Base-by-base conservation (phyloP, 1,140 invertebrate genomes). In the Magallana angulata region DNA sequence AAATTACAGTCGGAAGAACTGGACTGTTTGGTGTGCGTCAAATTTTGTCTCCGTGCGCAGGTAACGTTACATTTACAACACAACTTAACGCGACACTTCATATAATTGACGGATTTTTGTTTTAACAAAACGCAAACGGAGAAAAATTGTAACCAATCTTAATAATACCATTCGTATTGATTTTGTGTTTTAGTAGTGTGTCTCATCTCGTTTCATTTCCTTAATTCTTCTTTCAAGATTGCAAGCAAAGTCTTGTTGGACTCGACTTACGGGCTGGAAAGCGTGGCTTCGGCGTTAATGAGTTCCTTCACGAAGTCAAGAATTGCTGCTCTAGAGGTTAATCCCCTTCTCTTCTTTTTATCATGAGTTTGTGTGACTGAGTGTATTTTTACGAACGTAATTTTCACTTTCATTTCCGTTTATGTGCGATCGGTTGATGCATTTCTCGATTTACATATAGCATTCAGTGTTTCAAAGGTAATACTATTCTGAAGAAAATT, bases 11-110 rank as follows among this genome's bases (percentile, higher is more conserved):
- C 98, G 30, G 98, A 98, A 94, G 98, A 98, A 94, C 96, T 98
- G 71, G 97, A 98, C 85, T 98, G 97, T 94, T 96, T 99, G 93
- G 97, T 98, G 94, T 98, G 98, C 92, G 94, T 98, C 3, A 95
- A 95, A 82, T 97, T 97, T 89, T 89, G 92, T 30, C 56, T 57
- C 62, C 36, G 62, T 5, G n/a, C 80, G 7, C 18, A 86, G 24
- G 57, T 81, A 30, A 58, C 18, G 7, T n/a, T 12, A 56, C 7
- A 12, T 80, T 1, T 57, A n/a, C 36, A 8, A 24, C 30, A 30
- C 18, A 64, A 48, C 36, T 48, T 48, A 4, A 48, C 36, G 36
- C 36, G 36, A 48, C 36, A 48, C 36, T 48, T 48, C 24, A 24
- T 24, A 24, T 24, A 48, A 48, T 4, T 48, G 36, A 48, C 36